phyloP scores from a whole-genome alignment of 2,113 vertebrate genomes.

The Tympanuchus pallidicinctus region DNA sequence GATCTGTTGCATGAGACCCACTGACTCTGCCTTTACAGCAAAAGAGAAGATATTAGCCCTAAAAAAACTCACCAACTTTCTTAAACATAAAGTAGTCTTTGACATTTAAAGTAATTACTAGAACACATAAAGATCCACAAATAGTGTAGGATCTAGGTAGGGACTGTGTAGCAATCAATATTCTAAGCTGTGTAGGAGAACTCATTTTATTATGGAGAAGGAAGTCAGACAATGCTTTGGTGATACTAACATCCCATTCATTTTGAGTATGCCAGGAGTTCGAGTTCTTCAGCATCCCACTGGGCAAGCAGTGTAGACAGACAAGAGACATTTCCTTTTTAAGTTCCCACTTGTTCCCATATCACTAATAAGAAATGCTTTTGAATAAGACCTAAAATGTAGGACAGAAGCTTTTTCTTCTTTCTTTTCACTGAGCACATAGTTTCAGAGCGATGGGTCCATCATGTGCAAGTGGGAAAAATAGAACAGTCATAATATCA shows the following conservation, averaged over 20 bases:
- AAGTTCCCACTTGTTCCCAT: not conserved
- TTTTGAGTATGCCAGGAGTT: not conserved
- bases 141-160: fast-evolving
- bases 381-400: slow-evolving; percentile 29
- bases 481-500: not conserved
- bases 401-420: slow-evolving; percentile 3
- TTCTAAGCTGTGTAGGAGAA: not conserved
- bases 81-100: not conserved
- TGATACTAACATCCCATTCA: not conserved
- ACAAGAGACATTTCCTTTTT: not conserved
- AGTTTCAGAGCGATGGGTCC: not conserved
- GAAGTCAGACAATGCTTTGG: not conserved
- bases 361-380: not conserved
- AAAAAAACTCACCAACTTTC: not conserved
- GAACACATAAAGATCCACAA: not conserved
- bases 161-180: not conserved
- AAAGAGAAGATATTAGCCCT: not conserved
- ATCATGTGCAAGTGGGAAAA: slow-evolving; percentile 1
- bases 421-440: not conserved
- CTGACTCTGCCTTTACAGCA: not conserved
- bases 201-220: not conserved
- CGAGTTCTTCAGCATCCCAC: not conserved
- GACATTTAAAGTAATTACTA: not conserved
- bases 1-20: not conserved
- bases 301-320: not conserved